These are phyloP conservation scores for Spicauda simplicius DNA, from an alignment of 2,888 invertebrate species.

Conservation along the genomic window DNA sequence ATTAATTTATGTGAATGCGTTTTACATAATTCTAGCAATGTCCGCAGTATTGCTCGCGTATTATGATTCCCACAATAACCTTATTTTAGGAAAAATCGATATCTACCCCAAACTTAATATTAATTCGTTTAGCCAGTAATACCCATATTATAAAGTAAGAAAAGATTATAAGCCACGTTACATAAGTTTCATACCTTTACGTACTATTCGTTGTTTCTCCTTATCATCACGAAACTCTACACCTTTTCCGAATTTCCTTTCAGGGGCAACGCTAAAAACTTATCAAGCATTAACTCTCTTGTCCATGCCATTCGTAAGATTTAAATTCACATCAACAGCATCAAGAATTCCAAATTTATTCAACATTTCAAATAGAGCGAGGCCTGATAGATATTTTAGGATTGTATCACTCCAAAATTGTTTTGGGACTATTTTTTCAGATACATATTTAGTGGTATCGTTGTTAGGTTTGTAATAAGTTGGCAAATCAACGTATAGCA, in stretches of 20 bases:
- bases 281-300: slow-evolving; percentile 46
- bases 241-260: not conserved
- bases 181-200: slow-evolving; percentile 12
- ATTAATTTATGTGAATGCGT: too few species aligned
- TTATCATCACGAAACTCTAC: not conserved
- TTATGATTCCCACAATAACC: too few species aligned
- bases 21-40: too few species aligned
- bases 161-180: too few species aligned
- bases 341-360: slow-evolving; percentile 46
- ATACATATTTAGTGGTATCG: slow-evolving; percentile 29
- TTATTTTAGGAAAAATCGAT: too few species aligned
- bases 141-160: too few species aligned
- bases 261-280: slow-evolving; percentile 48
- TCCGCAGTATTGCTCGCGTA: too few species aligned
- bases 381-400: slow-evolving; percentile 48
- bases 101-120: too few species aligned
- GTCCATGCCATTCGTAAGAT: slow-evolving; percentile 46
- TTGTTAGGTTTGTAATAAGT: slow-evolving; percentile 47
- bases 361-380: slow-evolving; percentile 43
- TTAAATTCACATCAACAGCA: slow-evolving; percentile 39
- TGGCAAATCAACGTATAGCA: slow-evolving; percentile 49
- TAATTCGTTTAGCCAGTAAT: too few species aligned
- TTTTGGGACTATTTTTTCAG: slow-evolving; percentile 18
- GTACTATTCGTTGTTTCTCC: slow-evolving; percentile 2
- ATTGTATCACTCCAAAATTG: slow-evolving; percentile 45